phyloP scores from a whole-genome alignment of 2,888 invertebrate species.

The Apeira syringaria region DNA sequence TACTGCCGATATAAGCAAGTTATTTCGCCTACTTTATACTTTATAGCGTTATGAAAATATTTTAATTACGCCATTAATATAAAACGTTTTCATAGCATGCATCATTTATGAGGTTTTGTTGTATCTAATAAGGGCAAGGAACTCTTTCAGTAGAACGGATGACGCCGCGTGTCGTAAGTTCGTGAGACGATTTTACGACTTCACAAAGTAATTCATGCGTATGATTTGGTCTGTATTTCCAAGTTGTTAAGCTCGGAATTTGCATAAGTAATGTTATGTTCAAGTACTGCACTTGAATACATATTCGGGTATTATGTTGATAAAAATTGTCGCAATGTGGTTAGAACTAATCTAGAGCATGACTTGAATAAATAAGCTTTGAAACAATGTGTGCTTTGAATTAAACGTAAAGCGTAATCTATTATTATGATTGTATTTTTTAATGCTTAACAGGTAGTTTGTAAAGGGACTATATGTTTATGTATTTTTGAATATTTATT shows the following conservation, averaged over 20 bases:
- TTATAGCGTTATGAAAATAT: constrained; percentile 39
- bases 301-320: constrained; percentile 75
- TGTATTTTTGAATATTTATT: too few relatives aligned
- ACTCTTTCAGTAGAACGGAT: constrained; percentile 45
- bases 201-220: constrained; percentile 31
- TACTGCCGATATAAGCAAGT: constrained; percentile 13
- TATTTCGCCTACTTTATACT: constrained; percentile 37
- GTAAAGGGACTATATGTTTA: too few relatives aligned
- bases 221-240: constrained; percentile 34
- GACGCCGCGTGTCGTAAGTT: constrained; percentile 52
- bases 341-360: constrained; percentile 51
- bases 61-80: constrained; percentile 30
- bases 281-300: constrained; percentile 67
- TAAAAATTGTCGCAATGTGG: constrained; percentile 64
- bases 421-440: too few relatives aligned
- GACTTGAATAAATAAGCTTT: constrained; percentile 37
- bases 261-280: constrained; percentile 26
- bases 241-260: constrained; percentile 34
- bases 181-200: constrained; percentile 59
- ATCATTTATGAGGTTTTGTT: constrained; percentile 45
- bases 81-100: constrained; percentile 41
- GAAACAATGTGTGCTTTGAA: not conserved
- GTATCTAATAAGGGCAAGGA: constrained; percentile 41
- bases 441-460: too few relatives aligned
- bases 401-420: too few relatives aligned